phyloP scores from a whole-genome alignment of 2,888 invertebrate species.

The Drosophila mimica region DNA sequence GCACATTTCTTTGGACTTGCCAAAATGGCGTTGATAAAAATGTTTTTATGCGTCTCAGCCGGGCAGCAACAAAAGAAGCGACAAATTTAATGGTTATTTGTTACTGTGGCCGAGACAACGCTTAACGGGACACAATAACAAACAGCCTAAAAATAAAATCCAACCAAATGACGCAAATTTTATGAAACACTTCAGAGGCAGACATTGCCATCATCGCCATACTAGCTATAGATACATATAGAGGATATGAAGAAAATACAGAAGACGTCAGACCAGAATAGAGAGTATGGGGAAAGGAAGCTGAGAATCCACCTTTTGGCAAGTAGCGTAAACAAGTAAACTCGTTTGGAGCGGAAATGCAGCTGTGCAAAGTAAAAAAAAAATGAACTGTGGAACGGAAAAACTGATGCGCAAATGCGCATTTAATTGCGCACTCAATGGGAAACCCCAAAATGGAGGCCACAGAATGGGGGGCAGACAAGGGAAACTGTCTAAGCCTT shows the following conservation, averaged over 20 bases:
- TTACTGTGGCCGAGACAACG: constrained; percentile 19
- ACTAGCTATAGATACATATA: constrained; percentile 17
- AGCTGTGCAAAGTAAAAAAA: constrained; percentile 35
- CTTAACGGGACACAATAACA: constrained; percentile 28
- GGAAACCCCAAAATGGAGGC: constrained; percentile 38
- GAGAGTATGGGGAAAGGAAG: constrained; percentile 1
- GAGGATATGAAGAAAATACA: neutral
- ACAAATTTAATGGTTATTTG: constrained; percentile 34
- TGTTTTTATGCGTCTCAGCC: constrained; percentile 59
- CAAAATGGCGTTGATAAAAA: constrained; percentile 11
- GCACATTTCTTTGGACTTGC: neutral
- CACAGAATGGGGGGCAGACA: neutral
- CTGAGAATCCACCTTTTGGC: constrained; percentile 35
- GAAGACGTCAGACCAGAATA: neutral
- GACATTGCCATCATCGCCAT: constrained; percentile 36
- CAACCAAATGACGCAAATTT: constrained; percentile 64
- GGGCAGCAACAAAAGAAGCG: constrained; percentile 38
- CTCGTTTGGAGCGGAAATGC: constrained; percentile 77
- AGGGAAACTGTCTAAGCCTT: constrained; percentile 13
- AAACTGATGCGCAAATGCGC: constrained; percentile 66
- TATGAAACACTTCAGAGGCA: constrained; percentile 40
- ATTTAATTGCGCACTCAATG: constrained; percentile 75
- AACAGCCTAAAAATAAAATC: constrained; percentile 63
- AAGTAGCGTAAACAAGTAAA: constrained; percentile 62
- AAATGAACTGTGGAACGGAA: constrained; percentile 8